Evolutionary conservation across 53 echinoderm and acorn worm species (phyloP).

Genomic region (Zoroaster sp.): DNA sequence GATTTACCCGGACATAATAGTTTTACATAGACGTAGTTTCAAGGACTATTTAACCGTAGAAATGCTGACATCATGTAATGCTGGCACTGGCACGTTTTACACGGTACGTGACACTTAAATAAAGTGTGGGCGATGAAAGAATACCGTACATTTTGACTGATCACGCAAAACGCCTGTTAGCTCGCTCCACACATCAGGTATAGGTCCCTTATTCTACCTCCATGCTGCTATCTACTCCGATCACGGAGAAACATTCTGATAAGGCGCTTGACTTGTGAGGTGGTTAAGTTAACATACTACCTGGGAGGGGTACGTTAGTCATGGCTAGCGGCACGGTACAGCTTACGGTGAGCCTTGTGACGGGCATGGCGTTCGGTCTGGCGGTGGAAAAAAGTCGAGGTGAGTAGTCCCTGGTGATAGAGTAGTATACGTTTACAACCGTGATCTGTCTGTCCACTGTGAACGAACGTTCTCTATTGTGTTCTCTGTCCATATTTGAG

Average conservation of each 20-base stretch:
- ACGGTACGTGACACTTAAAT: background rate
- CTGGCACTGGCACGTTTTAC: background rate
- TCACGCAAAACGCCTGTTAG: too few species aligned
- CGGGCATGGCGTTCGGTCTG: constrained; percentile 79
- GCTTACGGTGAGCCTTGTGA: constrained; percentile 63
- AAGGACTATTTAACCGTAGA: background rate
- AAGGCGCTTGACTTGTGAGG: background rate
- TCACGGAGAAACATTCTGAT: too few species aligned
- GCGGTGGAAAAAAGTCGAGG: constrained; percentile 91
- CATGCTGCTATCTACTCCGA: too few species aligned
- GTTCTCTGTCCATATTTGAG: too few species aligned
- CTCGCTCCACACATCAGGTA: too few species aligned
- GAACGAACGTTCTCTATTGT: too few species aligned
- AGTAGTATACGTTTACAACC: too few species aligned
- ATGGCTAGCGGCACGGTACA: constrained; percentile 21
- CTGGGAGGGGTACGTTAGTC: background rate
- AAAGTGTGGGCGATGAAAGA: background rate
- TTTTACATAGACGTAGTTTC: too few species aligned
- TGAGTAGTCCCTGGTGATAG: constrained; percentile 40
- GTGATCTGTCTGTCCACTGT: too few species aligned
- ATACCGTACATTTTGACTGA: background rate
- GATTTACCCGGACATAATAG: background rate
- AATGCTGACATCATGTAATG: background rate
- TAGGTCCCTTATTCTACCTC: too few species aligned
- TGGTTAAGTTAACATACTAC: background rate